These are phyloP conservation scores for Aphelinus certus DNA, from an alignment of 1,140 invertebrate species.

Conservation along the genomic window DNA sequence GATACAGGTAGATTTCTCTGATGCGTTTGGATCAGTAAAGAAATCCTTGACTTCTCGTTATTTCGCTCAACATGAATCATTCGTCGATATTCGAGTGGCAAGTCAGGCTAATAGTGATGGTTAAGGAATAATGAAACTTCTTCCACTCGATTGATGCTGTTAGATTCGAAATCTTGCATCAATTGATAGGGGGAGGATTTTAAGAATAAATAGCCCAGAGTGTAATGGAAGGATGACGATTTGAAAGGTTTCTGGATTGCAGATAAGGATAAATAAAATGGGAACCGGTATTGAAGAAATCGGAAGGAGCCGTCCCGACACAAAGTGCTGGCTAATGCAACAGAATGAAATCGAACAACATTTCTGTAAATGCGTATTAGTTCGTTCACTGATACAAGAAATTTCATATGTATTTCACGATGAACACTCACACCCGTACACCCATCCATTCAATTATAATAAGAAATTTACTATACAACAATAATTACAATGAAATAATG, in stretches of 20 bases:
- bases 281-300: background rate
- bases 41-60: slow-evolving; percentile 26
- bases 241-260: too few species aligned
- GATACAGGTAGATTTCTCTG: background rate
- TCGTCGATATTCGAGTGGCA: too few species aligned
- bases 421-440: background rate
- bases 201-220: background rate
- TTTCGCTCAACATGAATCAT: too few species aligned
- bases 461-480: slow-evolving; percentile 16
- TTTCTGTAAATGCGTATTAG: slow-evolving; percentile 24
- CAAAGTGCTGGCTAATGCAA: slow-evolving; percentile 35
- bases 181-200: too few species aligned
- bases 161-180: too few species aligned
- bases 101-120: too few species aligned
- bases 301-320: slow-evolving; percentile 33
- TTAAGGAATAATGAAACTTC: too few species aligned
- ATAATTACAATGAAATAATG: background rate
- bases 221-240: background rate
- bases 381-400: slow-evolving; percentile 24
- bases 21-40: background rate
- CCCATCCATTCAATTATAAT: slow-evolving; percentile 10
- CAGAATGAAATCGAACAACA: slow-evolving; percentile 1
- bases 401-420: slow-evolving; percentile 12
- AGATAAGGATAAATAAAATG: background rate
- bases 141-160: too few species aligned